Conservation (phyloP, 1,140 invertebrate genomes). For the Gyrodactylus bullatarudis region DNA sequence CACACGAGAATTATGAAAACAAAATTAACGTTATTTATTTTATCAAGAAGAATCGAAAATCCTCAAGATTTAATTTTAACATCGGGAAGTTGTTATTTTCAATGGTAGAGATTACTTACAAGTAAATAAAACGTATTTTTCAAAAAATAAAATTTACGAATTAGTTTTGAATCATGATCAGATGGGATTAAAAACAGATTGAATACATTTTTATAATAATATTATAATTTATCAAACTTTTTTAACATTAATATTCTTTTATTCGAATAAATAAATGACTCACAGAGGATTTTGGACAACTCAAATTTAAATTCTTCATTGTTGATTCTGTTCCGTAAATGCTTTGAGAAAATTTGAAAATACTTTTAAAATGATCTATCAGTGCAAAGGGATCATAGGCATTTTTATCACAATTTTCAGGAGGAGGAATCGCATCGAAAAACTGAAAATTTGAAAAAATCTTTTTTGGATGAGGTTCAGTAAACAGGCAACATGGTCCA, state of each 20-base stretch:
- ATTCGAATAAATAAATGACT: neutral
- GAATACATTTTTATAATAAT: neutral
- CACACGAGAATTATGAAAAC: too few species aligned
- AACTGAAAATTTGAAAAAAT: neutral
- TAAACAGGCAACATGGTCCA: neutral
- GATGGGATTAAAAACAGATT: neutral
- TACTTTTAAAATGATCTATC: neutral
- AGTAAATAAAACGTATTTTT: neutral
- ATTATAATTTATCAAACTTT: neutral
- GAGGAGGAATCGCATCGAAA: neutral
- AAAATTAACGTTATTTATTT: too few species aligned
- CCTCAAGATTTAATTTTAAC: too few species aligned
- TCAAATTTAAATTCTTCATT: neutral
- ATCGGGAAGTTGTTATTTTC: too few species aligned
- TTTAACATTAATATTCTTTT: neutral
- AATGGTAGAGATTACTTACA: neutral
- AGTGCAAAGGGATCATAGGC: neutral
- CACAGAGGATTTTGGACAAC: neutral
- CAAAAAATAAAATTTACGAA: neutral
- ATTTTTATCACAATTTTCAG: neutral
- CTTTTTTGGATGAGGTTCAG: neutral
- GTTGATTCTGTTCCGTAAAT: neutral
- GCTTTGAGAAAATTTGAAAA: neutral
- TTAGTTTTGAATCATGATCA: neutral
- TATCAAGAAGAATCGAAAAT: too few species aligned